phyloP scores from a whole-genome alignment of 2,888 invertebrate species.

The Noctua janthina region DNA sequence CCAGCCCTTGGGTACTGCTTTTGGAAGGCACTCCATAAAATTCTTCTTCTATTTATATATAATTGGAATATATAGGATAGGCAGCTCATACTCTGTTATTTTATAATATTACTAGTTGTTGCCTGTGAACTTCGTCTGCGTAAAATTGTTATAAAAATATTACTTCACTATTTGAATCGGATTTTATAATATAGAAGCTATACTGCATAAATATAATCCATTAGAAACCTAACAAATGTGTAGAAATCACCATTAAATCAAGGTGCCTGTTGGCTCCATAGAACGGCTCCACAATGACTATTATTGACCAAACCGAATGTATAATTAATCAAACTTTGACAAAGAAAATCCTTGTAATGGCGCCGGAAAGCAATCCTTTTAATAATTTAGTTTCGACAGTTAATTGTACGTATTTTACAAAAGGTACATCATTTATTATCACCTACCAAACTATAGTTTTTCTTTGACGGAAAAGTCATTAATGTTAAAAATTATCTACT shows the following conservation, averaged over 20 bases:
- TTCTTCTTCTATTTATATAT: no score
- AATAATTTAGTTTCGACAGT: constrained; percentile 31
- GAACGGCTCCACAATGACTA: constrained; percentile 55
- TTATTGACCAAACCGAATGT: constrained; percentile 24
- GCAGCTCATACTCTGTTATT: no score
- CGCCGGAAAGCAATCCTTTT: constrained; percentile 56
- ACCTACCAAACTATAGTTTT: not conserved
- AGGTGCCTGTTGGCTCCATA: constrained; percentile 52
- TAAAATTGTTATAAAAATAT: no score
- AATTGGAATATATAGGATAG: no score
- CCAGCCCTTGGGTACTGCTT: no score
- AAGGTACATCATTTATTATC: constrained; percentile 32
- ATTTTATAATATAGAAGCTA: not conserved
- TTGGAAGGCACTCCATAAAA: no score
- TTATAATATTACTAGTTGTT: no score
- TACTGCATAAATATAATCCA: constrained; percentile 7
- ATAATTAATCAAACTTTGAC: constrained; percentile 63
- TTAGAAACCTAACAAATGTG: constrained; percentile 23
- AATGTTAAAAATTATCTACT: not conserved
- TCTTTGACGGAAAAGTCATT: constrained; percentile 17
- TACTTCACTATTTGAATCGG: no score
- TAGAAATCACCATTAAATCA: constrained; percentile 32
- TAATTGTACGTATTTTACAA: constrained; percentile 32
- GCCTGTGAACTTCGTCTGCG: no score
- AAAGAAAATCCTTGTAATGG: constrained; percentile 59